Evolutionary conservation across 1,140 invertebrate species (phyloP).

Genomic region (Rhopalosiphum maidis): DNA sequence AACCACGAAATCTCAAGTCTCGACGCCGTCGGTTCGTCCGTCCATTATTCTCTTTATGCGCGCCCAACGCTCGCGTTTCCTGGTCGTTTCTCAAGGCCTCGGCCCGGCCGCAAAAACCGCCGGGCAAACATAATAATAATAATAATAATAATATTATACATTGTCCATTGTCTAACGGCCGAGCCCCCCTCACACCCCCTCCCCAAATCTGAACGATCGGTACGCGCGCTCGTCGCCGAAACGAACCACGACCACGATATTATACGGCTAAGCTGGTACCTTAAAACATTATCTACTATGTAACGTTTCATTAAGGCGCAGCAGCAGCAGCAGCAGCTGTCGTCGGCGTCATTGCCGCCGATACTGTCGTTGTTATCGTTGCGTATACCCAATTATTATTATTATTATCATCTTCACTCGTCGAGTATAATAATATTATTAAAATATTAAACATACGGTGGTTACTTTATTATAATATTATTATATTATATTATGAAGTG

Average conservation of each 20-base stretch:
- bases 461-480: background rate
- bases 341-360: background rate
- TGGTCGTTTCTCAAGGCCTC: constrained; percentile 49
- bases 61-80: constrained; percentile 35
- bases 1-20: constrained; percentile 33
- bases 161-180: constrained; percentile 36
- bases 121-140: background rate
- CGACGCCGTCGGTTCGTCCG: background rate
- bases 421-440: background rate
- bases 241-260: background rate
- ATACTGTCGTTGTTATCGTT: background rate
- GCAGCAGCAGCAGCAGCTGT: background rate
- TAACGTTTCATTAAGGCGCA: background rate
- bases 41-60: constrained; percentile 40
- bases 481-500: background rate
- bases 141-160: background rate
- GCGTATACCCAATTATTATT: background rate
- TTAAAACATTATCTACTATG: too few relatives aligned
- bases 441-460: too few relatives aligned
- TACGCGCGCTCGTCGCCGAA: background rate
- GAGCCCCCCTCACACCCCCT: background rate
- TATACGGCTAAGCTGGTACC: background rate
- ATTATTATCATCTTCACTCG: background rate
- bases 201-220: background rate
- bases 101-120: background rate